Percentiles rank a stretch among this genome's conserved stretches.
These are phyloP conservation scores for Drosophila arawakana DNA, from an alignment of 1,140 invertebrate species.

Conservation along the genomic window DNA sequence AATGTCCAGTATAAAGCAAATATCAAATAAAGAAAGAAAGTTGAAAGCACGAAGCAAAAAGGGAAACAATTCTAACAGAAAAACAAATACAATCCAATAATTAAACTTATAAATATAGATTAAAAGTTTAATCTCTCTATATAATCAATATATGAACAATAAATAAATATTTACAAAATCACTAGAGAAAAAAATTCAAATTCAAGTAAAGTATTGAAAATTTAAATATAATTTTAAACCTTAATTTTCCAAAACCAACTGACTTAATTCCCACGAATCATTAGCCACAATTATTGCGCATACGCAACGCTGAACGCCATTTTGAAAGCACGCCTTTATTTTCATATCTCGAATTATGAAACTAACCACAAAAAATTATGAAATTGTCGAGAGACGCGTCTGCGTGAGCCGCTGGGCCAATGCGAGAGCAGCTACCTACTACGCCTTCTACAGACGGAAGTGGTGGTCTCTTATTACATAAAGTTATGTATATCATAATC, in stretches of 20 bases:
- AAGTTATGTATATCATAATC: constrained; percentile 82
- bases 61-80: too few relatives aligned
- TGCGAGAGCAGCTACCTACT: constrained; percentile 13
- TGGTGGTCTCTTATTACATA: constrained; percentile 60
- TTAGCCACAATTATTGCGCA: constrained; percentile 43
- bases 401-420: constrained; percentile 26
- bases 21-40: constrained; percentile 7
- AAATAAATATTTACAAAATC: too few relatives aligned
- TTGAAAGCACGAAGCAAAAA: constrained; percentile 28
- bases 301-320: constrained; percentile 53
- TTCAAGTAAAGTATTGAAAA: too few relatives aligned
- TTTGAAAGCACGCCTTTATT: constrained; percentile 4
- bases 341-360: constrained; percentile 52
- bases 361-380: constrained; percentile 69
- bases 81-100: too few relatives aligned
- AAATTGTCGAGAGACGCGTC: constrained; percentile 40
- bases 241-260: not conserved
- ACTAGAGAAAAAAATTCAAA: too few relatives aligned
- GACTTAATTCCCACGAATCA: not conserved
- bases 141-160: too few relatives aligned
- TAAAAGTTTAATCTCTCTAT: too few relatives aligned
- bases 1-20: constrained; percentile 65
- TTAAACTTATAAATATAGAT: too few relatives aligned
- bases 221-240: not conserved
- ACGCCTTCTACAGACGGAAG: constrained; percentile 38